Base-by-base conservation (phyloP, 2,888 invertebrate species). In the Ennomos fuscantarius region DNA sequence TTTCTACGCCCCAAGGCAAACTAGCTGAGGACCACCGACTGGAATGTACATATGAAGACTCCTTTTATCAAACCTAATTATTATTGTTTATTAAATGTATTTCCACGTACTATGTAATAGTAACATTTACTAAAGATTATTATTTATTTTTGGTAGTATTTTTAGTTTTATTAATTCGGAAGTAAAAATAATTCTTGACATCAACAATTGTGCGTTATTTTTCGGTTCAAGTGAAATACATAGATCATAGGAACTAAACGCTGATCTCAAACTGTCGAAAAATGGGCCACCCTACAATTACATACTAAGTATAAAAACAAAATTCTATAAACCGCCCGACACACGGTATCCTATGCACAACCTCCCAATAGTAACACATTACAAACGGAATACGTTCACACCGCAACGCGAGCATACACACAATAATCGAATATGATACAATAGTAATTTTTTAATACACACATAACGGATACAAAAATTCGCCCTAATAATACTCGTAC, bases 401-500 rank as follows among this genome's bases (percentile, higher is more conserved):
- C 74, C 72, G 64, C 74, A 76, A 80, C 76, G 75, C 79, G 76
- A 78, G 63, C 69, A 65, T 60, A 70, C 64, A 65, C 60, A 69
- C 73, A 72, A 75, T 71, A 73, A 78, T 79, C 73, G 73, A 80
- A 81, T 86, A 89, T 82, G 76, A 80, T 87, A 89, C 85, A 87
- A 83, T 85, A 76, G 87, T 82, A 87, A 89, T 89, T 90, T 89
- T 79, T 87, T 87, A 89, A 86, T 89, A 90, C 60, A 77, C 65
- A 64, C 84, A 86, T 87, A 76, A 78, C 81, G 86, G 87, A 89
- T 90, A 90, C 84, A 89, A 90, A 24, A 90, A 87, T 86, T 87
- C 87, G 82, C 83, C 82, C 87, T 90, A 89, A 83, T 87, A 89
- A 90, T 90, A 90, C 89, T 90, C 89, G 72, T 82, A 82, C 81